Conservation (phyloP, 1,140 invertebrate genomes). For the Brachionus rotundiformis region DNA sequence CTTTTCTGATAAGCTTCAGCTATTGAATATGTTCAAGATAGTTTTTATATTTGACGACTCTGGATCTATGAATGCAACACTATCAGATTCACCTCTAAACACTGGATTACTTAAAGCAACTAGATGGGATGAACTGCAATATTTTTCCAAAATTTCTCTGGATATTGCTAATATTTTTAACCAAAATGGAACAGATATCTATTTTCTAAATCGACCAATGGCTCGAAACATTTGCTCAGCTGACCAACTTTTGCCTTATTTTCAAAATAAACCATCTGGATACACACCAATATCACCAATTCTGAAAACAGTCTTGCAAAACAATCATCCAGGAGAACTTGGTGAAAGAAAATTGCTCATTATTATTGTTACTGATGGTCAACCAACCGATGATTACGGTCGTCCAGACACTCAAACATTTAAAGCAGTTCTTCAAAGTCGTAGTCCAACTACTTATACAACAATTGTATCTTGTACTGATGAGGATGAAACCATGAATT, state of each 20-base stretch:
- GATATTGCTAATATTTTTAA: constrained; percentile 40
- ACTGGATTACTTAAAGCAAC: neutral
- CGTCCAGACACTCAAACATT: neutral
- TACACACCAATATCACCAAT: neutral
- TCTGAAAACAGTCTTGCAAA: neutral
- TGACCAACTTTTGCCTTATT: neutral
- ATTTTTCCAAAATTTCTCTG: neutral
- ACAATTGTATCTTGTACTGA: constrained; percentile 46
- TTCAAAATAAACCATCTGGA: constrained; percentile 9
- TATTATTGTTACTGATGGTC: constrained; percentile 34
- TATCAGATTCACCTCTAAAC: constrained; percentile 19
- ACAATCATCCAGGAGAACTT: neutral
- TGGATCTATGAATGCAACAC: constrained; percentile 22
- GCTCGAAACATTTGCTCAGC: neutral
- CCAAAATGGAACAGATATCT: constrained; percentile 25
- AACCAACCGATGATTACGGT: constrained; percentile 35
- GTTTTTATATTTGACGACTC: constrained; percentile 50
- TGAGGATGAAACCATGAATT: constrained; percentile 22
- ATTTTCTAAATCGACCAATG: constrained; percentile 34
- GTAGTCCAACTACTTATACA: neutral
- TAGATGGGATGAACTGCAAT: constrained; percentile 42
- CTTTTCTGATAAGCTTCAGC: constrained; percentile 29
- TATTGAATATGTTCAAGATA: constrained; percentile 37
- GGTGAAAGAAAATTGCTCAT: constrained; percentile 34
- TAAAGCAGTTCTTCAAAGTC: neutral